Conservation (phyloP, 1,140 invertebrate species). For the Diuraphis noxia region DNA sequence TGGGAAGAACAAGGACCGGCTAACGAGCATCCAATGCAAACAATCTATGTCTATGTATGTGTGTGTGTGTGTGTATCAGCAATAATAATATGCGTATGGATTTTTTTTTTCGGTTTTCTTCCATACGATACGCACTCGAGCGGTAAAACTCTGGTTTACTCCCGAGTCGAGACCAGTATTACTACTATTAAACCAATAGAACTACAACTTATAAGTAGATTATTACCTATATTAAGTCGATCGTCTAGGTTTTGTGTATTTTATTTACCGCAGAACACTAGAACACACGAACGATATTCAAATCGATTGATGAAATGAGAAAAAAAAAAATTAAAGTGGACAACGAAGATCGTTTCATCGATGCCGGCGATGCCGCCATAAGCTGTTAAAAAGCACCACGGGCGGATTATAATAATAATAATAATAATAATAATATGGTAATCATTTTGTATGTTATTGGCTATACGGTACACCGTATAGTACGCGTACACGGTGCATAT, state of each 20-base stretch:
- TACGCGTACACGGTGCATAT: not conserved
- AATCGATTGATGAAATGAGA: constrained; percentile 42
- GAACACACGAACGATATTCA: constrained; percentile 21
- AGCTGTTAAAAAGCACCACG: constrained; percentile 8
- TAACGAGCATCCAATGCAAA: constrained; percentile 51
- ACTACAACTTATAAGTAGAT: not conserved
- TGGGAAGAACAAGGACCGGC: constrained; percentile 43
- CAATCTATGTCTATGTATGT: constrained; percentile 6
- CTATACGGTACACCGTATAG: not conserved
- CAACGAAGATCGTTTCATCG: constrained; percentile 27
- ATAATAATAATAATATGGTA: constrained; percentile 3
- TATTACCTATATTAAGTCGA: not conserved
- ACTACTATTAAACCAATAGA: not conserved
- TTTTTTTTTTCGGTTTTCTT: constrained; percentile 25
- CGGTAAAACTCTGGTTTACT: not conserved
- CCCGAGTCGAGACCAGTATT: not conserved
- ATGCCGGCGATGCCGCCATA: constrained; percentile 33
- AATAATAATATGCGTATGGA: constrained; percentile 5
- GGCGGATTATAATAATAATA: not conserved
- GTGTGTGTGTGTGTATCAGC: not conserved
- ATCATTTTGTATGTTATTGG: not conserved
- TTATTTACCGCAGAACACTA: not conserved
- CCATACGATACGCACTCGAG: not conserved
- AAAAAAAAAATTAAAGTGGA: not conserved
- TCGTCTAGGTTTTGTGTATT: not conserved